phyloP scores from a whole-genome alignment of 2,888 invertebrate species.

The Alentia gelatinosa region DNA sequence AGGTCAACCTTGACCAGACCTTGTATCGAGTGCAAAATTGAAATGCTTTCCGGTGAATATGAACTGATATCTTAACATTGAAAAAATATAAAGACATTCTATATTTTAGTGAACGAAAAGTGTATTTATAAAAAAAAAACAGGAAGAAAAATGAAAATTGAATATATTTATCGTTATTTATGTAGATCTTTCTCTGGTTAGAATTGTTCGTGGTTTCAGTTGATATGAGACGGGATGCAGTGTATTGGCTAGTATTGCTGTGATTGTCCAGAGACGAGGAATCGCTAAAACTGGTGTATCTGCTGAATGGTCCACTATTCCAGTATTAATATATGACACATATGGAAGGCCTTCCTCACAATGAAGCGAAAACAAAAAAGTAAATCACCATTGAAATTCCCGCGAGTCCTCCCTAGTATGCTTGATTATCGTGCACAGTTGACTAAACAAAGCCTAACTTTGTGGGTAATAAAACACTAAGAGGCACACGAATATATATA shows the following conservation, averaged over 20 bases:
- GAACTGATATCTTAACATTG: background rate
- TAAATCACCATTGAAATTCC: background rate
- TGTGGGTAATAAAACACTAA: background rate
- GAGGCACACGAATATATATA: background rate
- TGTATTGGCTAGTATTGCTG: background rate
- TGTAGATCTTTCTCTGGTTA: background rate
- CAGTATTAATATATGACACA: conserved; percentile 24
- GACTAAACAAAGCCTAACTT: background rate
- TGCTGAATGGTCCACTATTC: conserved; percentile 39
- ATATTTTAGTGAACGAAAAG: background rate
- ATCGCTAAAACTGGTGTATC: conserved; percentile 17
- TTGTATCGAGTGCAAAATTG: background rate
- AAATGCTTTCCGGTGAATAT: conserved; percentile 2
- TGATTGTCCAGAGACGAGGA: background rate
- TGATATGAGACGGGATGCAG: background rate
- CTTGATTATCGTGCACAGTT: conserved; percentile 5
- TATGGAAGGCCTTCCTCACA: background rate
- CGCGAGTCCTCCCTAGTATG: background rate
- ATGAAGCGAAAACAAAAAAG: background rate
- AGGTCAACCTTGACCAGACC: no score
- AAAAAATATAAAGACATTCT: background rate
- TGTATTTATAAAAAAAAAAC: background rate
- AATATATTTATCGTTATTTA: background rate
- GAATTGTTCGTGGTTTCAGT: background rate
- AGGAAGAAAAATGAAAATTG: no score